Evolutionary conservation across 92 coral and sea anemone species (phyloP), one percentile per base, ranked within the genome.

Genomic region (Palythoa caribaeorum): DNA sequence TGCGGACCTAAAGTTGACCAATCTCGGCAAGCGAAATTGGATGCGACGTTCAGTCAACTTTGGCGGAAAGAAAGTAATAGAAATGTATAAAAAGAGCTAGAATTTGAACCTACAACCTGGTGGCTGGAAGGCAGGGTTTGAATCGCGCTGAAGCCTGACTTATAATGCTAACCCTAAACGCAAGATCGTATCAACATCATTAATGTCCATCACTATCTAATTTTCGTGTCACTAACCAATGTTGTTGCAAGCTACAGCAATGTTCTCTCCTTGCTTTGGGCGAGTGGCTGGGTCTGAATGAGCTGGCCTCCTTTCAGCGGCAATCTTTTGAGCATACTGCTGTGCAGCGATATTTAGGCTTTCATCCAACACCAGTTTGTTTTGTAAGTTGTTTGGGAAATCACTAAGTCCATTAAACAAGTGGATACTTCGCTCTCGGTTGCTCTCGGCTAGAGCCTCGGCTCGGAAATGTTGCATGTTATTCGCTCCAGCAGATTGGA

Each of bases 201-300:
- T 28, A 28, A 28, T 28, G 28, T 28, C 28, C 28, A 28, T 28
- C 28, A 28, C 28, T 28, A 28, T 0, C 28, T 28, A 28, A 28
- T 28, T 28, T 28, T 28, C 28, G 28, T 28, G 15, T 21, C 39
- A 81, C 86, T 81, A 21, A 81, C 86, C 86, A 10, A 65, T 50
- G 19, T 28, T 66, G 14, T 81, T 81, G 15, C 86, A 81, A 13
- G 86, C 86, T 5, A 81, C 86, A 1, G 86, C 86, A 14, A 81
- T 81, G 13, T 81, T 81, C 60, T 81, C 86, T 66, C 86, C 86
- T 81, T 81, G 86, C 44, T 38, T 44, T 68, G 86, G 62, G 20
- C 86, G 86, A 21, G 86, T 65, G 75, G 65, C 76, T 65, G 86
- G 86, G 76, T 81, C 73, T 7, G 86, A 81, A 21, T 81, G 86